phyloP scores from a whole-genome alignment of 1,140 invertebrate species.

The Paralvinella palmiformis region DNA sequence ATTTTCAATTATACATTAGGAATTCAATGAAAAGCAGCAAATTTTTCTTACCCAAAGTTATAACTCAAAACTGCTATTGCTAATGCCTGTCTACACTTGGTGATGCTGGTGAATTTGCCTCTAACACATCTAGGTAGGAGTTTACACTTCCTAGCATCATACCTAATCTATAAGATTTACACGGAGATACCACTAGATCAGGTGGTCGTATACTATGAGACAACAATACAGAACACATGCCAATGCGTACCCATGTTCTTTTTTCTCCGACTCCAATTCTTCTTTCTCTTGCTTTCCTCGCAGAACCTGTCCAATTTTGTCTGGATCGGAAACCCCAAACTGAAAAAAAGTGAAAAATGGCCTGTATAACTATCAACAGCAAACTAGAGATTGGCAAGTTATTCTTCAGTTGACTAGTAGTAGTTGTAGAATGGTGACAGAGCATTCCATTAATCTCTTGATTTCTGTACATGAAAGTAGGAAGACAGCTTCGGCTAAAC shows the following conservation, averaged over 20 bases:
- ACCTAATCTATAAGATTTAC: neutral
- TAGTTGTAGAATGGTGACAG: neutral
- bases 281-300: conserved; percentile 21
- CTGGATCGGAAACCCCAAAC: conserved; percentile 38
- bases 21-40: no score
- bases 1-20: no score
- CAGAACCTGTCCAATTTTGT: conserved; percentile 26
- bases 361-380: neutral
- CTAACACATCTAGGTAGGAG: neutral
- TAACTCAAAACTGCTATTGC: neutral
- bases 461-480: neutral
- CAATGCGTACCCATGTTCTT: conserved; percentile 4
- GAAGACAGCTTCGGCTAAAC: neutral
- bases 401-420: neutral
- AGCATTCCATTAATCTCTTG: neutral
- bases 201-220: neutral
- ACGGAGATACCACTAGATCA: neutral
- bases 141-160: neutral
- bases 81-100: neutral
- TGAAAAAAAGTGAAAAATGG: conserved; percentile 41
- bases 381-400: neutral
- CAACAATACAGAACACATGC: neutral
- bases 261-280: conserved; percentile 13
- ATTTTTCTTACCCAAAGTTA: no score
- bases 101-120: neutral